Evolutionary conservation across 2,797 vertebrate genomes (phyloP).

Genomic region (Eulemur albifrons): DNA sequence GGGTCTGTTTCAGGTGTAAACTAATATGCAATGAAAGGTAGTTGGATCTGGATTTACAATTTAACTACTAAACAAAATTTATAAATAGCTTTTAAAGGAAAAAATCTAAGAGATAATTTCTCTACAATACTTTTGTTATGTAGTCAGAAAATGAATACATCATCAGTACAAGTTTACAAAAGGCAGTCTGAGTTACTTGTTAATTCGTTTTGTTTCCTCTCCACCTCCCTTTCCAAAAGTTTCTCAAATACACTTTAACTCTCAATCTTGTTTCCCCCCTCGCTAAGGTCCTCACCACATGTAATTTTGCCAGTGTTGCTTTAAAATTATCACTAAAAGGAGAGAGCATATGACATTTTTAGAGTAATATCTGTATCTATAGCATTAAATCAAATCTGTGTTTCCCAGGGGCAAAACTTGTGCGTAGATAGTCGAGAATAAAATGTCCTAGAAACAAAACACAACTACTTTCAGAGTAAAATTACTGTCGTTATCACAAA

Average conservation of each 20-base stretch:
- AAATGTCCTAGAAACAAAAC: constrained; percentile 65
- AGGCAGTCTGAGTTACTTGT: not conserved
- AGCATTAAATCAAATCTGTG: not conserved
- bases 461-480: constrained; percentile 53
- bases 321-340: constrained; percentile 28
- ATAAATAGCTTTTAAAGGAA: not conserved
- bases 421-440: constrained; percentile 36
- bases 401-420: not conserved
- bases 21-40: not conserved
- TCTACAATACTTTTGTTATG: constrained; percentile 3
- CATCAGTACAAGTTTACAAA: constrained; percentile 43
- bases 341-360: not conserved
- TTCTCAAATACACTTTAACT: constrained; percentile 48
- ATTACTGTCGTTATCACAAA: not conserved
- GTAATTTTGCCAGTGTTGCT: not conserved
- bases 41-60: constrained; percentile 11
- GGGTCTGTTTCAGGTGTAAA: not conserved
- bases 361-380: not conserved
- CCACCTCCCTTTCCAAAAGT: constrained; percentile 31
- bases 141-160: constrained; percentile 30
- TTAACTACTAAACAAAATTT: not conserved
- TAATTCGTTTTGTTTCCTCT: constrained; percentile 38
- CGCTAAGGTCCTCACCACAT: constrained; percentile 10
- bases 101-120: not conserved
- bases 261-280: not conserved